Evolutionary conservation across 1,140 invertebrate species (phyloP).

Genomic region (Apis florea): DNA sequence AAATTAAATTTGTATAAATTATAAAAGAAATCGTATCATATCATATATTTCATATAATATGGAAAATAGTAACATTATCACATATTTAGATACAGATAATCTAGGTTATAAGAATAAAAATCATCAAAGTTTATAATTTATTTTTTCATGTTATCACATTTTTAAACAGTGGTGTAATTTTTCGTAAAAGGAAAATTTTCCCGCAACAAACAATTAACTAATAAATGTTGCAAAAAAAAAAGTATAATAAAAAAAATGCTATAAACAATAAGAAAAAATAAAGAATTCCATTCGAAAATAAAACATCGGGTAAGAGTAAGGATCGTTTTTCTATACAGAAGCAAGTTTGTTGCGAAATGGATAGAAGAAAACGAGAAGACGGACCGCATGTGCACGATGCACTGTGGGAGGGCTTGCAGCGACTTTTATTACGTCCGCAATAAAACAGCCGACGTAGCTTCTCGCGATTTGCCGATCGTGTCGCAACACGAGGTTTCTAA

Average conservation of each 20-base stretch:
- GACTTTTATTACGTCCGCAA: constrained; percentile 41
- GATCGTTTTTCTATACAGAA: background rate
- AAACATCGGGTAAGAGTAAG: background rate
- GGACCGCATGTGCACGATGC: constrained; percentile 15
- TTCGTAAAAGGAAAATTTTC: background rate
- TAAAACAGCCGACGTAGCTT: constrained; percentile 31
- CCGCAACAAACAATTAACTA: background rate
- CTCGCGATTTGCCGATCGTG: constrained; percentile 29
- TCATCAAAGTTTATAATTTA: background rate
- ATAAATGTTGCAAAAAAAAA: no score
- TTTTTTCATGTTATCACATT: background rate
- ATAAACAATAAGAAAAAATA: no score
- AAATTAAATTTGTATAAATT: background rate
- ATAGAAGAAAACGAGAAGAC: background rate
- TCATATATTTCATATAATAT: background rate
- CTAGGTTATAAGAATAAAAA: background rate
- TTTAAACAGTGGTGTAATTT: background rate
- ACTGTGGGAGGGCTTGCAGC: constrained; percentile 20
- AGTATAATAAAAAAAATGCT: no score
- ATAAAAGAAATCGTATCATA: background rate
- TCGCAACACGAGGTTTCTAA: background rate
- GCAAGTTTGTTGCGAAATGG: background rate
- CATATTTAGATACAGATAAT: no score
- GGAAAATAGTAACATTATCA: no score
- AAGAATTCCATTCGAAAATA: background rate